Evolutionary conservation across 2,113 vertebrate genomes (phyloP), one percentile per base, ranked within the genome.

Genomic region (Montifringilla adamsi): DNA sequence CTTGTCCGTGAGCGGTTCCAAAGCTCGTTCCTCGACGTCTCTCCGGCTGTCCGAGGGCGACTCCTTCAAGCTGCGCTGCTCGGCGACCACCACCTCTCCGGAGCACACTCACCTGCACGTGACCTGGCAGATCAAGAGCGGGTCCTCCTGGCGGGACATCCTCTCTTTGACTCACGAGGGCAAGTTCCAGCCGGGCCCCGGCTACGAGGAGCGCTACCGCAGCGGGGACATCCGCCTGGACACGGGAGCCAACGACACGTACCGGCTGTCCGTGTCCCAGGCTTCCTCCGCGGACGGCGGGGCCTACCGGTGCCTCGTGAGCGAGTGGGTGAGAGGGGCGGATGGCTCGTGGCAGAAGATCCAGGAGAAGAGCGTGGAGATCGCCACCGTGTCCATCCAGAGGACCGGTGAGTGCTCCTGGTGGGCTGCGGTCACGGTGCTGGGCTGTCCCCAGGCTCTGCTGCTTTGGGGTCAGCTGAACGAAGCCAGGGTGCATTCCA

Each of bases 51-150:
- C 97, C 0, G 99, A 99, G 59, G 99, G 99, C 2, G 98, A 98
- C 63, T 97, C 98, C 35, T 95, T 99, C 72, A 97, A 98, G n/a
- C 97, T 99, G 28, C 97, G 94, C 90, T 99, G 99, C 94, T 97
- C 97, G 0, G 98, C 98, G 3, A 68, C 95, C 22, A 98, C 97
- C 13, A 58, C 95, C 19, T 98, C 98, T 1, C 95, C 90, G 0
- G 97, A 98, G 74, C 98, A 99, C 93, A 99, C 99, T 31, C 99
- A 99, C 96, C 97, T 99, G 58, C 99, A 99, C 0, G 96, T 99
- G 62, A 98, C 97, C 79, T 99, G 99, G 99, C 98, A 98, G 44
- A 62, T 99, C 58, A 97, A 60, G 90, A 98, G 88, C 2, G 97
- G 96, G 4, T 50, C 81, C 0, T 23, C 88, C 0, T 91, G 96